Base-by-base conservation (phyloP, 1,140 invertebrate genomes). In the Homalodisca vitripennis region DNA sequence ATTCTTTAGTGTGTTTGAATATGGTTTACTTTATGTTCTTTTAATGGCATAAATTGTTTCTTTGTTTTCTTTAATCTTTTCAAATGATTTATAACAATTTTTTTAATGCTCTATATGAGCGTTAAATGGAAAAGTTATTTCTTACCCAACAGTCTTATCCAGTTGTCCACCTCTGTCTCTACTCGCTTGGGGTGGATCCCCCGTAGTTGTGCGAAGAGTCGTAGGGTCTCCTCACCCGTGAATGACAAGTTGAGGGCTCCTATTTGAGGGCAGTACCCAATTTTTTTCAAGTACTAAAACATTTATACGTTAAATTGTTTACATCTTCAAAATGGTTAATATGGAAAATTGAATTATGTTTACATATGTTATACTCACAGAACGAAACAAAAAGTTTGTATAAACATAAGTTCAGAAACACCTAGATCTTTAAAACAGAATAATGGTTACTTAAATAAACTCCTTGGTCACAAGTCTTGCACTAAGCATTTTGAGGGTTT, bases 261-360 rank as follows among this genome's bases (percentile, higher is more conserved):
- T 75, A 92, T 88, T 79, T 95, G 93, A 0, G 93, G 92, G 76
- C 93, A 95, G 77, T 94, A 95, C 2, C 93, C 92, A 78, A 94
- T 24, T 10, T 10, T 14, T 6, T 10, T 29, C 27, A 60, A 22
- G 27, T 60, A 60, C 22, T 29, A 41, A 41, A 41, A 41, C 34
- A 41, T 41, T 41, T 41, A 10, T n/a, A n/a, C n/a, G n/a, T n/a
- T n/a, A n/a, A n/a, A n/a, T n/a, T n/a, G n/a, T n/a, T n/a, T n/a
- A n/a, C n/a, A n/a, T n/a, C n/a, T n/a, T n/a, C n/a, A n/a, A n/a
- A n/a, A n/a, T n/a, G n/a, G n/a, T n/a, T n/a, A n/a, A n/a, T n/a
- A n/a, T n/a, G n/a, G n/a, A n/a, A n/a, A n/a, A n/a, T n/a, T n/a
- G n/a, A n/a, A n/a, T n/a, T n/a, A n/a, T n/a, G n/a, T n/a, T n/a